A percentile compares a stretch with the other conserved stretches of the same genome.
These are phyloP conservation scores for Thamnophis sirtalis DNA, from an alignment of 2,113 vertebrate species.

Conservation along the genomic window DNA sequence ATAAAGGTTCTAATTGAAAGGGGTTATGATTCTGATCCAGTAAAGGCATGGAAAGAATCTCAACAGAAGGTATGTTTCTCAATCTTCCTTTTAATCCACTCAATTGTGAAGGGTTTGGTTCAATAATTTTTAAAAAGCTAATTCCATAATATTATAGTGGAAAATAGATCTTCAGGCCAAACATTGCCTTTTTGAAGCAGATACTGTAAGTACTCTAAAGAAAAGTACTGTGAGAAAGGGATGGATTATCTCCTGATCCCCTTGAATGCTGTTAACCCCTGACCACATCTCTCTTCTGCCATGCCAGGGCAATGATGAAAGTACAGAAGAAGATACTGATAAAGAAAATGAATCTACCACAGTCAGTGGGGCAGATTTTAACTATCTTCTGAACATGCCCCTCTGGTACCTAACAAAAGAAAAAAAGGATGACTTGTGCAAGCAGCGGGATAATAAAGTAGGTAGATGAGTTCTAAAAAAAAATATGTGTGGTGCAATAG, in stretches of 20 bases:
- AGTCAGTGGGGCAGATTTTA: conserved; percentile 84
- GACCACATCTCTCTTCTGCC: not conserved
- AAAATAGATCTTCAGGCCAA: not conserved
- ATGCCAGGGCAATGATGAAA: conserved; percentile 58
- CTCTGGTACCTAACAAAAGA: conserved; percentile 96
- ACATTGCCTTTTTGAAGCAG: not conserved
- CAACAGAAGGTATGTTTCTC: conserved; percentile 83
- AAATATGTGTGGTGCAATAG: not conserved
- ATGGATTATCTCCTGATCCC: not conserved
- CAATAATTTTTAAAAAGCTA: not conserved
- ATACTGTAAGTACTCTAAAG: not conserved
- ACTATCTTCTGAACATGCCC: conserved; percentile 95
- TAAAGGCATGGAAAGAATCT: conserved; percentile 89
- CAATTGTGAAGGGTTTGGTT: not conserved
- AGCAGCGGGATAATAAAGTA: conserved; percentile 86
- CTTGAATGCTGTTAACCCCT: not conserved
- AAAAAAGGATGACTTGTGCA: conserved; percentile 95
- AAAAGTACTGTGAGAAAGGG: not conserved
- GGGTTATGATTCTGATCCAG: conserved; percentile 93
- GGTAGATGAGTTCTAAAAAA: conserved; percentile 14
- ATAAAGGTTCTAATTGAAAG: conserved; percentile 87
- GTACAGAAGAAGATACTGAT: conserved; percentile 61
- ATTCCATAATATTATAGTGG: not conserved
- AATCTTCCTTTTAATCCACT: not conserved
- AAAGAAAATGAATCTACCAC: conserved; percentile 57